Conservation (phyloP, 2,888 invertebrate genomes). For the Zaprionus obscuricornis region DNA sequence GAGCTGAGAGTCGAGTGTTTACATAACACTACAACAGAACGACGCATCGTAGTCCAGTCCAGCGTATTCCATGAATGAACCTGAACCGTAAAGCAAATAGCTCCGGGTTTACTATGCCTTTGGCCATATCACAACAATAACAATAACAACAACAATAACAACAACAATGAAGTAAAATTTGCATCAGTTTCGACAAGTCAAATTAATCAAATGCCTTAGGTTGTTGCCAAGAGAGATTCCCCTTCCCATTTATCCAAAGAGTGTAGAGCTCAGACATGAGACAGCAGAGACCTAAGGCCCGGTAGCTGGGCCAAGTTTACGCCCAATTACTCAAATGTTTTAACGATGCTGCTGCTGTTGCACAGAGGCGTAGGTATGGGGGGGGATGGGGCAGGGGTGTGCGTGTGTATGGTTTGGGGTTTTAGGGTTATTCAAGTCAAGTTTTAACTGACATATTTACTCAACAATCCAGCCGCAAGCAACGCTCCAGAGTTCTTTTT, state of each 20-base stretch:
- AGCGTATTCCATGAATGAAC: conserved; percentile 65
- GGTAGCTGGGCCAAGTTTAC: conserved; percentile 60
- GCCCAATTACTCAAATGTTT: conserved; percentile 65
- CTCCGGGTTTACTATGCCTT: conserved; percentile 40
- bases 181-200: conserved; percentile 69
- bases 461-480: conserved; percentile 63
- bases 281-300: conserved; percentile 15
- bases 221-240: conserved; percentile 13
- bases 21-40: conserved; percentile 67
- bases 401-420: too few relatives aligned
- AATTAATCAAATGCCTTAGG: conserved; percentile 66
- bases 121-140: conserved; percentile 14
- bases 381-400: too few relatives aligned
- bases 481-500: conserved; percentile 22
- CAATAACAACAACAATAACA: too few relatives aligned
- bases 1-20: conserved; percentile 56
- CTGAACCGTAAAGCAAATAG: conserved; percentile 74
- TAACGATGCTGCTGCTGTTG: too few relatives aligned
- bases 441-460: conserved; percentile 75
- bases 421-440: conserved; percentile 43
- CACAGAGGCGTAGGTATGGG: too few relatives aligned
- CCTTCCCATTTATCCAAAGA: neutral
- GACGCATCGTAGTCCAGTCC: neutral
- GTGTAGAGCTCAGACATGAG: too few relatives aligned
- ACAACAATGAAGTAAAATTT: conserved; percentile 41